Conservation (phyloP, 1,140 invertebrate species). For the Micrasema minimum region DNA sequence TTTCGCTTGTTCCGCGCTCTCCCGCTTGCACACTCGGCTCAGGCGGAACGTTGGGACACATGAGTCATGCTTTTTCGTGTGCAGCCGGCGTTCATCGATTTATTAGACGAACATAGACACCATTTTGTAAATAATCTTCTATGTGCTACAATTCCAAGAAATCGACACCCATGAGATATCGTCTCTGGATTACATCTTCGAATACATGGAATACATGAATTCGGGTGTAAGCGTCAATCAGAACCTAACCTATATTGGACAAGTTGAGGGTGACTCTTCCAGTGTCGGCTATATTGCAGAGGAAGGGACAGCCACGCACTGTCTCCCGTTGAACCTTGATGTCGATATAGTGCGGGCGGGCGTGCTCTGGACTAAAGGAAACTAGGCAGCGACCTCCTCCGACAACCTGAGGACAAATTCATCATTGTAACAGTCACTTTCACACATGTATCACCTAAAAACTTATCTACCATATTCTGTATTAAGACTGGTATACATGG, state of each 20-base stretch:
- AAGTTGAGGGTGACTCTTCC: constrained; percentile 83
- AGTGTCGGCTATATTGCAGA: constrained; percentile 79
- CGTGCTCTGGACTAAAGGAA: constrained; percentile 93
- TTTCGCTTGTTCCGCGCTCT: too few relatives aligned
- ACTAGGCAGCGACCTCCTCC: constrained; percentile 94
- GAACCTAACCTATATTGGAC: constrained; percentile 65
- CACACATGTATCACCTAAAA: too few relatives aligned
- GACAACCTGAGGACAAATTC: constrained; percentile 66
- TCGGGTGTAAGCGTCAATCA: neutral
- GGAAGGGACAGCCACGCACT: constrained; percentile 91
- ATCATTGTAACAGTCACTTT: neutral
- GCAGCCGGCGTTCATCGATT: too few relatives aligned
- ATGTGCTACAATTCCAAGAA: neutral
- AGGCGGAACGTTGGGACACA: too few relatives aligned
- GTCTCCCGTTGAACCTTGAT: constrained; percentile 98
- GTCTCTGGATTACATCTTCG: neutral
- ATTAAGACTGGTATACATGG: too few relatives aligned
- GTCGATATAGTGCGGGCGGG: constrained; percentile 93
- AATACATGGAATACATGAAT: neutral
- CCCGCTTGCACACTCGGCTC: too few relatives aligned
- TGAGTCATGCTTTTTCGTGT: too few relatives aligned
- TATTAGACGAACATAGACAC: too few relatives aligned
- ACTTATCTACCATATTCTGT: too few relatives aligned
- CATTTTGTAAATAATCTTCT: too few relatives aligned
- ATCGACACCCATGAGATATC: neutral